Base-by-base conservation (phyloP, 2,888 invertebrate genomes). In the Oligia latruncula region DNA sequence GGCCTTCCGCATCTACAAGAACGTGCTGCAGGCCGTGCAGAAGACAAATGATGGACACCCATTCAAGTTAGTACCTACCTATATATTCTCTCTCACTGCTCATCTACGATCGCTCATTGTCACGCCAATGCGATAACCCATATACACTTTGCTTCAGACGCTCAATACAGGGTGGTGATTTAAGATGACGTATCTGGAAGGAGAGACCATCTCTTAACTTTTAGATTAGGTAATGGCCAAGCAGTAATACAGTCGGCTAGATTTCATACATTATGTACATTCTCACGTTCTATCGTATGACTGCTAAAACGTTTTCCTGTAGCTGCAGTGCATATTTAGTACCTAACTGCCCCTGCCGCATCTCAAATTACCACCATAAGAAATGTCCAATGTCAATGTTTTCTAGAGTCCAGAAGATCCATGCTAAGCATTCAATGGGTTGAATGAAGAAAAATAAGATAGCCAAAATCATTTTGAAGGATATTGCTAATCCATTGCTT, bases 21-120 rank as follows among this genome's bases (percentile, higher is more conserved):
- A 98, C 95, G 98, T 99, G 93, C 98, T 99, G 95, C 99, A 99
- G 94, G 99, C 99, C 89, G 98, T 99, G 90, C 99, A 99, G 97
- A 99, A 99, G 97, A 99, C 99, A 91, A 98, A 98, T 90, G 99
- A 99, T 94, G 99, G 99, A 93, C 99, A 99, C 97, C 99, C 99
- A 81, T 99, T 99, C 98, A 99, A 99, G 99, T 99, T 93, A 98
- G 98, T 97, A 35, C 20, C 11, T 40, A 40, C 40, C 40, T 40
- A 40, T 40, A 40, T 40, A 35, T 9, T 60, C 20, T 55, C 29
- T 43, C 29, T 62, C 13, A 20, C 17, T 13, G 1, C 4, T 60
- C 2, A n/a, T 8, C 20, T 17, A 4, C 15, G 9, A 13, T 17
- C 15, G 35, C 82, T 65, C 49, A 58, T 15, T 11, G n/a, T n/a